Conservation (phyloP, 2,113 vertebrate species). For the Podarcis raffonei region DNA sequence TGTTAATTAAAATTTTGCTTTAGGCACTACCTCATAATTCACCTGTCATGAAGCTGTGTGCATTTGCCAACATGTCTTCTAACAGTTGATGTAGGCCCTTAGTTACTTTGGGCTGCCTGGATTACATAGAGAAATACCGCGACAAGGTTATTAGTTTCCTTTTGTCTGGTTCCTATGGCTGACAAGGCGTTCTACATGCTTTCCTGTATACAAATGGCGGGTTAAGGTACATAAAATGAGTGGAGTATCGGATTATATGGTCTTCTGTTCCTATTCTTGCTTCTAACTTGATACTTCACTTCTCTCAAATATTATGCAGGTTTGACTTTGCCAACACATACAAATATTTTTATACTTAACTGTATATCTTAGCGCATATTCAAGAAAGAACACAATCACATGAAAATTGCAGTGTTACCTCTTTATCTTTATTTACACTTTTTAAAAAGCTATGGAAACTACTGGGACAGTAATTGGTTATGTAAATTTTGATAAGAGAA, state of each 20-base stretch:
- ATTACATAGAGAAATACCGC: neutral
- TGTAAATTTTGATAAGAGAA: neutral
- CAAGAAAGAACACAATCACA: neutral
- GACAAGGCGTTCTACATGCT: neutral
- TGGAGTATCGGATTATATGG: neutral
- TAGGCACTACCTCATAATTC: neutral
- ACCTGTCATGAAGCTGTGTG: neutral
- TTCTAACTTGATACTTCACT: neutral
- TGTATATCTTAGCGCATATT: neutral
- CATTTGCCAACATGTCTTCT: neutral
- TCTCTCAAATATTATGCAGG: neutral
- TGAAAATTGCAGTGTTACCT: neutral
- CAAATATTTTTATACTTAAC: neutral
- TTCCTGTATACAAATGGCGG: neutral
- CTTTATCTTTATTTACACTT: neutral
- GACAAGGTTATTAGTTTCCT: neutral
- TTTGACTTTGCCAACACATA: neutral
- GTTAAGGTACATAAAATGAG: neutral
- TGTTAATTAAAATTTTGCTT: neutral
- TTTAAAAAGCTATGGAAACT: neutral
- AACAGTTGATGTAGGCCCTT: neutral
- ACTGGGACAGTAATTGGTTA: neutral
- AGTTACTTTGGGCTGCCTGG: neutral
- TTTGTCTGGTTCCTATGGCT: neutral
- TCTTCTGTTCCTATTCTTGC: neutral